Base-by-base conservation (phyloP, 2,888 invertebrate genomes). In the Epiblema foenella region DNA sequence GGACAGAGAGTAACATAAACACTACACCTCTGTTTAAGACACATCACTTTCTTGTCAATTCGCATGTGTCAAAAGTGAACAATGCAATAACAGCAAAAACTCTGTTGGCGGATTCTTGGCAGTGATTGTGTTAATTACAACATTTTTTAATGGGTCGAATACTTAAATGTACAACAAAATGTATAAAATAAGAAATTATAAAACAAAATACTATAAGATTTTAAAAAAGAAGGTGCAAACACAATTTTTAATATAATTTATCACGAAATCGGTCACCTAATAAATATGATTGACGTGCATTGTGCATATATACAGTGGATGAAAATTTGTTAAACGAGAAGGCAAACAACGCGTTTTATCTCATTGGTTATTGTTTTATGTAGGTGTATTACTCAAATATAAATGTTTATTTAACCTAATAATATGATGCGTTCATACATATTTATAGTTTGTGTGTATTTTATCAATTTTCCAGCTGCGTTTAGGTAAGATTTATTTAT, bases 371-470 rank as follows among this genome's bases (percentile, higher is more conserved):
- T 49, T 24, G 17, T 49, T 20, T 37, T 46, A 52, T 20, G 29
- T 11, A 57, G 57, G 11, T 8, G n/a, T 51, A 24, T 42, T 52
- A 59, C 46, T 52, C 42, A 65, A 64, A 64, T 62, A 46, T 46
- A 29, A 9, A 33, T 17, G 33, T 69, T 69, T 69, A 33, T 65
- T 20, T 69, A 69, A 58, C 58, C 58, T 58, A 58, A 65, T 58
- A 64, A 33, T 46, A 20, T n/a, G 12, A 5, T 20, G 24, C 46
- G 39, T 39, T 24, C 63, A 68, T 24, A 5, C 17, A 39, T 20
- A 2, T 20, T 62, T 49, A 15, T 33, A 42, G 0, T 29, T 2
- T 12, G 7, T 37, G 2, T 39, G 11, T 68, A 37, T 56, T 62
- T 5, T 56, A 54, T 37, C 9, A 46, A 62, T 49, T 46, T 33